Base-by-base conservation (phyloP, 2,113 vertebrate species). In the Tringa solitaria region DNA sequence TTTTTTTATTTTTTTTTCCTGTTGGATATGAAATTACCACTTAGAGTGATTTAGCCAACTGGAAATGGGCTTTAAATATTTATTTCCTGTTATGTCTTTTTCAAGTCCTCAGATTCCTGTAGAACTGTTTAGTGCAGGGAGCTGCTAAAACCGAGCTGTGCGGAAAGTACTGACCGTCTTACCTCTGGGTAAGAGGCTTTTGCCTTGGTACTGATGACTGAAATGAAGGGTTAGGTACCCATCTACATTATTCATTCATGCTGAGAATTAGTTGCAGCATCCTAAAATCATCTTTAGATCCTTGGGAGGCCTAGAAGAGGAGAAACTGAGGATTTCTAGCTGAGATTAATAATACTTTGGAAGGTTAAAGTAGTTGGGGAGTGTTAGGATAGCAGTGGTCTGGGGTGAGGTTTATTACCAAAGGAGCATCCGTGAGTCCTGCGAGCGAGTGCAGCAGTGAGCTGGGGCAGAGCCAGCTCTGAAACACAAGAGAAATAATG, bases 1-100 rank as follows among this genome's bases (percentile, higher is more conserved):
- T 48, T 48, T 12, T 48, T 79, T 43, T 43, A 93, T 95, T 81
- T 45, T 90, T 93, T 90, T 94, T 95, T 87, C 24, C 53, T 73
- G 5, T 39, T 48, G 46, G 37, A 48, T 70, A 65, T 84, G 28
- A 90, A 81, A 96, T 90, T 90, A 78, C 54, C 33, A 81, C 45
- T 87, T 87, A 30, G 30, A 83, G 15, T 75, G 30, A 67, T 76
- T 90, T 75, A 94, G 24, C 43, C 67, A 89, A 57, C 32, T 91
- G 57, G 48, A 91, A 95, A 69, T 57, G 19, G 75, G 8, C 50
- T 89, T 96, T 88, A 73, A 91, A 65, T 86, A 88, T 61, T 87
- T 90, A n/a, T 88, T 90, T 93, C 54, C 41, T 80, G 9, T 87
- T 64, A 43, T 12, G 13, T 45, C 65, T 59, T 94, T 84, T 77